These are phyloP conservation scores for Fopius arisanus DNA, from an alignment of 1,140 invertebrate genomes.

Conservation along the genomic window DNA sequence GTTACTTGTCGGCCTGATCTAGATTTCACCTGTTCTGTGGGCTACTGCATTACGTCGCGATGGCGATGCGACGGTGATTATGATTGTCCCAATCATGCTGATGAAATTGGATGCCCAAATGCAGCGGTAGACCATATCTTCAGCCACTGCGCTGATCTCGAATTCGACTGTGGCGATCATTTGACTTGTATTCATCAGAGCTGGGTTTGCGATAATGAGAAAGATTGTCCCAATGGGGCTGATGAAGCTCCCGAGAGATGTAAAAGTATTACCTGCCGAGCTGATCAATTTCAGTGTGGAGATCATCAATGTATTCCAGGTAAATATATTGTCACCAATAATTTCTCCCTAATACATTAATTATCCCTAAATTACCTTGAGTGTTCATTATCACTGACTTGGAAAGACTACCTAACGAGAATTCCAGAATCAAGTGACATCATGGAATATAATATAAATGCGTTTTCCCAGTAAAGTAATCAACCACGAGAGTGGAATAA, in stretches of 20 bases:
- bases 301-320: conserved; percentile 80
- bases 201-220: conserved; percentile 88
- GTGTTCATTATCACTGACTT: no score
- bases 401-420: no score
- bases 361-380: no score
- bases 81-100: conserved; percentile 82
- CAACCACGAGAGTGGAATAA: no score
- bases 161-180: conserved; percentile 86
- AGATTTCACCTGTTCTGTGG: conserved; percentile 75
- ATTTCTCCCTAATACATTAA: no score
- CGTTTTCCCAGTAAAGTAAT: no score
- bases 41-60: conserved; percentile 73
- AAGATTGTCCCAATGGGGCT: conserved; percentile 82
- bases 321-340: no score
- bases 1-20: conserved; percentile 72
- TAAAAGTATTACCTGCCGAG: conserved; percentile 79
- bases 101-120: conserved; percentile 73
- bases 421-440: no score
- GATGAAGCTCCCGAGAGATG: conserved; percentile 78
- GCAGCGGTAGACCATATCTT: conserved; percentile 37
- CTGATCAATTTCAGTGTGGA: conserved; percentile 84
- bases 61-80: conserved; percentile 89
- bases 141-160: conserved; percentile 71
- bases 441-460: no score
- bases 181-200: conserved; percentile 86